These are phyloP conservation scores for Corythornis cristatus DNA, from an alignment of 2,113 vertebrate genomes.

Conservation along the genomic window DNA sequence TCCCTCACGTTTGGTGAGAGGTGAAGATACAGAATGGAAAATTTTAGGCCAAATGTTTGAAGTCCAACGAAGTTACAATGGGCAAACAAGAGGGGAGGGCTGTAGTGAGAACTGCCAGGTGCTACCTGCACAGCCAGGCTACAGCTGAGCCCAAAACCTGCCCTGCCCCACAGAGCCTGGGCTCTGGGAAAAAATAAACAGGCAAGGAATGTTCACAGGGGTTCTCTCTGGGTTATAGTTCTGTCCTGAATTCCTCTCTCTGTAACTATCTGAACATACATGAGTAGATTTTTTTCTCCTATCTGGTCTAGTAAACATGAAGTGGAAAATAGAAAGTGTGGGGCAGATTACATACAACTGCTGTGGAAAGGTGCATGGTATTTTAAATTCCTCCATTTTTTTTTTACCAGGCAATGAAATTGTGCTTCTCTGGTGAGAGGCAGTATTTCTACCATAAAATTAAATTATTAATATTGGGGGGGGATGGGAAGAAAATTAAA, in stretches of 20 bases:
- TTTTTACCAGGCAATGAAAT: neutral
- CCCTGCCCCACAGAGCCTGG: neutral
- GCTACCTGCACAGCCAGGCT: rapidly evolving
- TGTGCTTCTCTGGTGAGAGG: neutral
- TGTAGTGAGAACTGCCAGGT: conserved; percentile 33
- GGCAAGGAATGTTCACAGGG: neutral
- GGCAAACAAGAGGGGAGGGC: conserved; percentile 13
- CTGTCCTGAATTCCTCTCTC: neutral
- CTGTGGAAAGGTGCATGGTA: rapidly evolving
- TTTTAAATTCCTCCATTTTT: neutral
- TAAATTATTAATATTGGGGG: neutral
- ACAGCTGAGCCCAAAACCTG: neutral
- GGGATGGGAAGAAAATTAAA: neutral
- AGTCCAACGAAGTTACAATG: neutral
- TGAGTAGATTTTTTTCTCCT: neutral
- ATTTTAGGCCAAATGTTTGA: neutral
- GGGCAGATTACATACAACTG: neutral
- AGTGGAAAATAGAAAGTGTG: neutral
- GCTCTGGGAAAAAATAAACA: neutral
- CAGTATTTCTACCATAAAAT: neutral
- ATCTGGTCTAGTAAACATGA: neutral
- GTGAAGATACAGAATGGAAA: conserved; percentile 23
- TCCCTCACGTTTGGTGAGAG: neutral
- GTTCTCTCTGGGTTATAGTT: neutral
- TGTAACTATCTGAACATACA: neutral